Conservation (phyloP, 2,888 invertebrate genomes). For the Brachycybe producta region DNA sequence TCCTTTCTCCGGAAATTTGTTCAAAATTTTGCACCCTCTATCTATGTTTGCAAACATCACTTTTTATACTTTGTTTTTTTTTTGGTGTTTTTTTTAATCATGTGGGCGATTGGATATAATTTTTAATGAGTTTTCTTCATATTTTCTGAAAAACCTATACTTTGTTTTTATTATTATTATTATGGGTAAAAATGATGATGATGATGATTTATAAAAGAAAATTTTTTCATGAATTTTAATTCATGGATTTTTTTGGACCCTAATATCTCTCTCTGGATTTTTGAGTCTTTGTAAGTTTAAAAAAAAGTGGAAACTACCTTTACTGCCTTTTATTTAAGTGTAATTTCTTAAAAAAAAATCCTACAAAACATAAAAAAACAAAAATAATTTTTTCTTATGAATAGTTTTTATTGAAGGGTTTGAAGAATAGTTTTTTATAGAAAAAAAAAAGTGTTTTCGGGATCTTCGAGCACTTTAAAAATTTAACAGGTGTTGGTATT, state of each 20-base stretch:
- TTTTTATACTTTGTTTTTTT: background rate
- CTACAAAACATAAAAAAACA: no score
- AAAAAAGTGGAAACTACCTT: slow-evolving; percentile 9
- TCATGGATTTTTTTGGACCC: no score
- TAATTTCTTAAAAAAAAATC: slow-evolving; percentile 13
- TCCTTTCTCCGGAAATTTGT: no score
- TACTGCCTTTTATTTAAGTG: slow-evolving; percentile 11
- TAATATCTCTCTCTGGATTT: background rate
- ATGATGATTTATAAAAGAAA: no score
- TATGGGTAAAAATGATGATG: no score
- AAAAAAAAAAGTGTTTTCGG: slow-evolving; percentile 15
- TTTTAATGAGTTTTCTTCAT: no score
- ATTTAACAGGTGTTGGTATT: slow-evolving; percentile 14
- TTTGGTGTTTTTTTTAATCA: no score
- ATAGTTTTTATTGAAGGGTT: slow-evolving; percentile 15
- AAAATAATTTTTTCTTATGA: slow-evolving; percentile 16
- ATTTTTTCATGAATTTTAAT: slow-evolving; percentile 2
- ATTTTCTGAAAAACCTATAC: no score
- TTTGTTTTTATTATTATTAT: no score
- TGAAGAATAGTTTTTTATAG: background rate
- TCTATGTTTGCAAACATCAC: background rate
- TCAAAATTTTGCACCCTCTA: no score
- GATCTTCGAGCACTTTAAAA: slow-evolving; percentile 12
- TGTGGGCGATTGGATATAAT: no score
- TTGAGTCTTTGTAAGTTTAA: no score